These are phyloP conservation scores for Drosophila tanythrix DNA, from an alignment of 2,888 invertebrate species.

Conservation along the genomic window DNA sequence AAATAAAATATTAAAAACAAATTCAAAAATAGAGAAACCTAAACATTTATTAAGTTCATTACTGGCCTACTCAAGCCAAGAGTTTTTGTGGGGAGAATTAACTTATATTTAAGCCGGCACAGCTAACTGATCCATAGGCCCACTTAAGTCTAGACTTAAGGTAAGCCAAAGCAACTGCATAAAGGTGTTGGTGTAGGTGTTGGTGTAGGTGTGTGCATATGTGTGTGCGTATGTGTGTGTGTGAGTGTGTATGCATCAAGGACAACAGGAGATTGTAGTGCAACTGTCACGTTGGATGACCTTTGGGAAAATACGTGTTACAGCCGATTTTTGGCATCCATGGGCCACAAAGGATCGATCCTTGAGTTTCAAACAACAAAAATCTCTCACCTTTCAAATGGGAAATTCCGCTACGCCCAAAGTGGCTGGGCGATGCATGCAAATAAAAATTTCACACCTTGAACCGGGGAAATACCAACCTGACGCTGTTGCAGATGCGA, in stretches of 20 bases:
- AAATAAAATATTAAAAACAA: too few species aligned
- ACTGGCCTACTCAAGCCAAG: not conserved
- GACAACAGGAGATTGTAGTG: constrained; percentile 40
- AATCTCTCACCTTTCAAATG: constrained; percentile 76
- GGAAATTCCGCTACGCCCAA: constrained; percentile 63
- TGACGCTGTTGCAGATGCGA: constrained; percentile 38
- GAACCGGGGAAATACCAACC: constrained; percentile 69
- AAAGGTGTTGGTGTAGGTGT: not conserved
- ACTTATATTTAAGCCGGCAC: constrained; percentile 28
- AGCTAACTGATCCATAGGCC: constrained; percentile 44
- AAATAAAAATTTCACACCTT: constrained; percentile 80
- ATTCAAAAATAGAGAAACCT: not conserved
- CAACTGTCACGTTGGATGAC: constrained; percentile 66
- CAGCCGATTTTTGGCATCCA: constrained; percentile 44
- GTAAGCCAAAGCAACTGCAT: constrained; percentile 19
- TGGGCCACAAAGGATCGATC: constrained; percentile 24
- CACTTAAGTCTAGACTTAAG: constrained; percentile 51
- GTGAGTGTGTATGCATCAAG: constrained; percentile 34
- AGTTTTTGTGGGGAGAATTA: constrained; percentile 38
- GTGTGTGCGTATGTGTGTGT: not conserved
- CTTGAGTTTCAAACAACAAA: constrained; percentile 19
- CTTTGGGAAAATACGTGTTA: constrained; percentile 78
- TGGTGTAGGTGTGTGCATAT: not conserved
- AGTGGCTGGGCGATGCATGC: constrained; percentile 61
- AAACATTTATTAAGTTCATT: not conserved